Percentiles rank a stretch among this genome's conserved stretches.
phyloP scores from a whole-genome alignment of 2,113 vertebrate species.

The Salvelinus sp. region DNA sequence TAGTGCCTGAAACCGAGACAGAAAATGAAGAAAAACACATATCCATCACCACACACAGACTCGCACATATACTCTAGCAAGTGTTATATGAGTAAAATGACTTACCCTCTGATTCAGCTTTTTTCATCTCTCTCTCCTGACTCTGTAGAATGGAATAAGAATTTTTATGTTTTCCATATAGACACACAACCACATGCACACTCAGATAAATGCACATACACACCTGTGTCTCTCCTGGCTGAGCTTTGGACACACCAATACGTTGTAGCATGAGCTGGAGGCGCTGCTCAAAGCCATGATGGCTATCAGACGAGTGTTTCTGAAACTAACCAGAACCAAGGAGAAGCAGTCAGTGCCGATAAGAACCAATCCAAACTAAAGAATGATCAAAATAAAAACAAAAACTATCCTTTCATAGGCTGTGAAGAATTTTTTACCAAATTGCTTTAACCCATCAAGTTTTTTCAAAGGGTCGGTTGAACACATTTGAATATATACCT shows the following conservation, averaged over 20 bases:
- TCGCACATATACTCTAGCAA: neutral
- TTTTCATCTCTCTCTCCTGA: conserved; percentile 89
- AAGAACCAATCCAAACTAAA: neutral
- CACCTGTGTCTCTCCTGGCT: conserved; percentile 79
- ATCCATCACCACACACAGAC: neutral
- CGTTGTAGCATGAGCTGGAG: conserved; percentile 90
- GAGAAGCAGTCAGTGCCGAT: neutral
- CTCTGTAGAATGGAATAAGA: conserved; percentile 65
- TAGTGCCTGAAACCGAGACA: conserved; percentile 78
- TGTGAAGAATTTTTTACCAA: no score
- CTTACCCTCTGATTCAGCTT: conserved; percentile 88
- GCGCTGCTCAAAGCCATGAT: conserved; percentile 87
- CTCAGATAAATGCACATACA: conserved; percentile 36
- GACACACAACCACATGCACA: neutral
- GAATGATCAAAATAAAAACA: neutral
- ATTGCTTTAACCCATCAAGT: no score
- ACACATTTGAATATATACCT: conserved; percentile 66
- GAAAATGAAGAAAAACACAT: neutral
- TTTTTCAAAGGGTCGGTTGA: no score
- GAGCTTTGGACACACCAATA: conserved; percentile 84
- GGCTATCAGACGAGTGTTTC: conserved; percentile 81
- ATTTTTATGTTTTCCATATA: neutral
- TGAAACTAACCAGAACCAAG: conserved; percentile 52
- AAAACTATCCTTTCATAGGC: neutral
- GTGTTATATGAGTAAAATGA: conserved; percentile 16